phyloP scores from a whole-genome alignment of 30 jellyfish, hydroid and myxozoan species.

The Morbakka virulenta region DNA sequence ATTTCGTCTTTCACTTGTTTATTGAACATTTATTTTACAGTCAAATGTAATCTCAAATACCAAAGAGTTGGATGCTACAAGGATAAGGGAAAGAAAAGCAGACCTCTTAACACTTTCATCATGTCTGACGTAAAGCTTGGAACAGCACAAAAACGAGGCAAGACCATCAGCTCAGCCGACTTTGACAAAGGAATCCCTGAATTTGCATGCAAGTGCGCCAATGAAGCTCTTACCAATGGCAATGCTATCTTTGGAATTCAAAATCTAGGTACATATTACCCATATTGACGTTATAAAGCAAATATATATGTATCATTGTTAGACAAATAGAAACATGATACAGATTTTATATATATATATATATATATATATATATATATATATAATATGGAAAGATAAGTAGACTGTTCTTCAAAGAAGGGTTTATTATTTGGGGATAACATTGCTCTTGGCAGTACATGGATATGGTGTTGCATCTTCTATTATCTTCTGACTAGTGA shows the following conservation, averaged over 20 bases:
- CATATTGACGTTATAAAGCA: background rate
- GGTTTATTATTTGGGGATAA: too few relatives aligned
- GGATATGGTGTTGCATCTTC: too few relatives aligned
- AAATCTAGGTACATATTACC: slow-evolving; percentile 69
- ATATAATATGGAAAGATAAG: too few relatives aligned
- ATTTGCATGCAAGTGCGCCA: slow-evolving; percentile 95
- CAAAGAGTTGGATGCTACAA: slow-evolving; percentile 90
- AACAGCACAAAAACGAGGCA: slow-evolving; percentile 66
- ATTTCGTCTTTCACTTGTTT: background rate
- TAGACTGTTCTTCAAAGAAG: too few relatives aligned
- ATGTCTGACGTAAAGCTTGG: slow-evolving; percentile 78
- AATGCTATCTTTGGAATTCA: slow-evolving; percentile 91
- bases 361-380: too few relatives aligned
- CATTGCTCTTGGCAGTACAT: too few relatives aligned
- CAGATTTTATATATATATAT: too few relatives aligned
- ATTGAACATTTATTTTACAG: slow-evolving; percentile 20
- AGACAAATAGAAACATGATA: too few relatives aligned
- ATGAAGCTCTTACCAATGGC: slow-evolving; percentile 87
- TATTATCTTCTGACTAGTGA: too few relatives aligned
- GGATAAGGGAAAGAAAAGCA: slow-evolving; percentile 53
- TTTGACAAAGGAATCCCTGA: slow-evolving; percentile 78
- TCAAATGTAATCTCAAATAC: slow-evolving; percentile 89
- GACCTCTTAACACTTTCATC: slow-evolving; percentile 73
- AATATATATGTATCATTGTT: too few relatives aligned
- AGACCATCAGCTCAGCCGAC: slow-evolving; percentile 39